Base-by-base conservation (phyloP, 37 sponge, comb jelly and placozoan species). In the Cladorhizidae sp. region DNA sequence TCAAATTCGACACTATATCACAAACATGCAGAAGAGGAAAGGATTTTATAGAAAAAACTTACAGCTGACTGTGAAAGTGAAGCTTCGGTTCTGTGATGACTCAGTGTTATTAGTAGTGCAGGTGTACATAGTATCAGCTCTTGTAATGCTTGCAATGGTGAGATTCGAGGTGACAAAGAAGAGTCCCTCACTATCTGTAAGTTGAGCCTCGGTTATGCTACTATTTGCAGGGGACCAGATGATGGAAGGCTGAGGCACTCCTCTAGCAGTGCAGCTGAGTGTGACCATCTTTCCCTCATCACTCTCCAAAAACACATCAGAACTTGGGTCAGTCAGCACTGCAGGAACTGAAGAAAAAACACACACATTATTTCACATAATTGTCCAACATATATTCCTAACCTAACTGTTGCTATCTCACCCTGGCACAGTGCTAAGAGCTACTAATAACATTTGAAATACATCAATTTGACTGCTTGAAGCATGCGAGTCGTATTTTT, bases 211-310 rank as follows among this genome's bases (percentile, higher is more conserved):
- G 22, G 77, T 14, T 12, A 65, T 31, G 28, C 11, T 17, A 15
- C 14, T 49, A 71, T 14, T 71, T 3, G 5, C 31, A 23, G 21
- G 31, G 29, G 28, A 76, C 89, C 88, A 89, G 23, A 56, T 41
- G 32, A 89, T 67, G 43, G 59, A 64, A 20, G 84, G 83, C 23
- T 73, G 67, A 29, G 89, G 89, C 37, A 74, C 43, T 55, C 89
- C 84, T 49, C 57, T 40, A 32, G 79, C 84, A 28, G 70, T 54
- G 43, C 89, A 89, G 18, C 39, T 45, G 21, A 89, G 49, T n/a
- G n/a, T 39, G 43, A 56, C 69, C 18, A 40, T n/a, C 12, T 58
- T 28, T n/a, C 56, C 37, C 52, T 78, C 84, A 40, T 61, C 50
- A 2, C 62, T 62, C 11, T 39, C 49, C 18, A 70, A 36, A 20